phyloP scores from a whole-genome alignment of 2,113 vertebrate genomes.

The Zapornia atra region DNA sequence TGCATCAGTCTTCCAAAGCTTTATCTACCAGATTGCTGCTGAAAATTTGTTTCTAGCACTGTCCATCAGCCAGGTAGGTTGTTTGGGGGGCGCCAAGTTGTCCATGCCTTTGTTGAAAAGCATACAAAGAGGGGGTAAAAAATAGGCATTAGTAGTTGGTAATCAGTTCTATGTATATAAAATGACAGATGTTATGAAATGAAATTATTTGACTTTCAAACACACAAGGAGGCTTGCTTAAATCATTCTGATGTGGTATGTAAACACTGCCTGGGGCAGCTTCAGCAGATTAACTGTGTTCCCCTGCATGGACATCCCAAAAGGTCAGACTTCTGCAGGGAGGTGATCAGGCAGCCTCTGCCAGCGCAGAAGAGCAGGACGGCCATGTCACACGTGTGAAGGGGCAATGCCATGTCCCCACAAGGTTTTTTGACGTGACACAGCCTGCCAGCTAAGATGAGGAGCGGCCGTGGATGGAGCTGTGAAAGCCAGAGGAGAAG shows the following conservation, averaged over 20 bases:
- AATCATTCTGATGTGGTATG: neutral
- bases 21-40: neutral
- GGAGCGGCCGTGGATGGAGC: accelerated
- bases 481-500: neutral
- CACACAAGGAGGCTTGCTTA: neutral
- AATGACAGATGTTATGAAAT: neutral
- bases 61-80: neutral
- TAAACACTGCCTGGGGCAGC: neutral
- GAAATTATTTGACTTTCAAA: neutral
- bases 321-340: accelerated
- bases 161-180: neutral
- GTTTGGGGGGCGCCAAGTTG: neutral
- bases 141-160: neutral
- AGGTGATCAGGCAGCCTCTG: neutral
- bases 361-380: accelerated
- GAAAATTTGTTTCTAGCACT: neutral
- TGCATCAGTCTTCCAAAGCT: neutral
- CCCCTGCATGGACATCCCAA: accelerated
- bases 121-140: neutral
- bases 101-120: neutral
- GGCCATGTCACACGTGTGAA: neutral
- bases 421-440: neutral
- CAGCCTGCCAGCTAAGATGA: neutral
- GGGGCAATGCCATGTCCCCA: neutral
- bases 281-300: neutral